These are phyloP conservation scores for Nothoprocta perdicaria DNA, from an alignment of 2,113 vertebrate species.

Conservation along the genomic window DNA sequence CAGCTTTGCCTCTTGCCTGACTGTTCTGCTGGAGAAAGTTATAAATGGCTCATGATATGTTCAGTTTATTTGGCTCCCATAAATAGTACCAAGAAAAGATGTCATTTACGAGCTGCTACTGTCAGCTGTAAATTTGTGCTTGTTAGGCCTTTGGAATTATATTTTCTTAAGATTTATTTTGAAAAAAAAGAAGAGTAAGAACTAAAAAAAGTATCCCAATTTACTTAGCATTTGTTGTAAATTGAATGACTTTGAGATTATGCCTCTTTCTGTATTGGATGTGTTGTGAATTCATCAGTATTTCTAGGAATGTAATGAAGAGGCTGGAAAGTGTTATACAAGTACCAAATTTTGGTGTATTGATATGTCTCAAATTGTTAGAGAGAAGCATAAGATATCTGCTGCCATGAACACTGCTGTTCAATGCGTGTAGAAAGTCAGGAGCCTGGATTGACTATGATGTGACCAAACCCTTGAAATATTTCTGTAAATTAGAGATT, in stretches of 20 bases:
- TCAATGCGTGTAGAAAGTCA: background rate
- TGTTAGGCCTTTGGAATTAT: conserved; percentile 23
- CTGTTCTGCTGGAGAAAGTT: conserved; percentile 34
- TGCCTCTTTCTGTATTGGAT: conserved; percentile 40
- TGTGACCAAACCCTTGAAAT: background rate
- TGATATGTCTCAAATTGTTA: background rate
- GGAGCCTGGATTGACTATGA: background rate
- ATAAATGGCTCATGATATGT: conserved; percentile 41
- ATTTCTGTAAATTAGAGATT: background rate
- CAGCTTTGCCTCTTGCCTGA: conserved; percentile 42
- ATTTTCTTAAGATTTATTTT: conserved; percentile 36
- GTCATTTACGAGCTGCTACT: conserved; percentile 41
- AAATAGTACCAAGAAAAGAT: conserved; percentile 52
- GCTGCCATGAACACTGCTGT: background rate
- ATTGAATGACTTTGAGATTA: background rate
- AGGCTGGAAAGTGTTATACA: conserved; percentile 31
- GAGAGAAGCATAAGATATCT: background rate
- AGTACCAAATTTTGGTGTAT: background rate
- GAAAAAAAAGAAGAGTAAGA: background rate
- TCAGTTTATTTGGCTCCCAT: conserved; percentile 40
- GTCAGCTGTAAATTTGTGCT: conserved; percentile 38
- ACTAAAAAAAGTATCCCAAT: conserved; percentile 24
- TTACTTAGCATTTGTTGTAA: conserved; percentile 38
- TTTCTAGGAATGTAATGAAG: conserved; percentile 5
- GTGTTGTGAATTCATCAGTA: conserved; percentile 6